phyloP scores from a whole-genome alignment of 2,113 vertebrate genomes.

The Perca flavescens region DNA sequence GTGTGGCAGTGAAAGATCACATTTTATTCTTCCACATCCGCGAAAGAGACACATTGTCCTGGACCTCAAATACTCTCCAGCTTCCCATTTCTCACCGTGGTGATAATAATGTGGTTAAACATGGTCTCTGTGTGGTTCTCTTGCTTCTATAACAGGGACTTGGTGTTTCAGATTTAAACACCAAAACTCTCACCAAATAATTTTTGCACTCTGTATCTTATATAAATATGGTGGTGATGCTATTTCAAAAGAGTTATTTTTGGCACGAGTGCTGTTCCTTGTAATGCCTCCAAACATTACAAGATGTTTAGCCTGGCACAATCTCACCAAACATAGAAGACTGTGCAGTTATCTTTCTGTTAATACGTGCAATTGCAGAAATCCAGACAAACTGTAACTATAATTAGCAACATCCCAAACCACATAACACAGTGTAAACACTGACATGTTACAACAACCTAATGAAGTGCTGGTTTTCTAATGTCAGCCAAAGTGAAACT shows the following conservation, averaged over 20 bases:
- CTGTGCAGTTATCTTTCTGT: neutral
- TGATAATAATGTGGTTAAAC: slow-evolving; percentile 60
- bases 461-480: neutral
- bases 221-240: slow-evolving; percentile 1
- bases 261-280: neutral
- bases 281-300: slow-evolving; percentile 1
- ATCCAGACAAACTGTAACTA: no score
- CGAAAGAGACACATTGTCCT: slow-evolving; percentile 54
- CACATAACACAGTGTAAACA: neutral
- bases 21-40: slow-evolving; percentile 36
- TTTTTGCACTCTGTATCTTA: neutral
- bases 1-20: slow-evolving; percentile 45
- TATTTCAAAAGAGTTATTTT: neutral
- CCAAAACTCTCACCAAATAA: neutral
- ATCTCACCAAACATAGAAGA: neutral
- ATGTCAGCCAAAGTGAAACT: neutral
- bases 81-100: slow-evolving; percentile 60
- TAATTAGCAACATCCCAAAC: no score
- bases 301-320: neutral
- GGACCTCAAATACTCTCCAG: slow-evolving; percentile 24
- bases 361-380: neutral
- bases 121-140: slow-evolving; percentile 15
- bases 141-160: slow-evolving; percentile 12
- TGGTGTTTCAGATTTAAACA: neutral
- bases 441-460: neutral